Evolutionary conservation across 2,888 invertebrate genomes (phyloP), one percentile per base, ranked within the genome.

Genomic region (Drosophila mettleri): DNA sequence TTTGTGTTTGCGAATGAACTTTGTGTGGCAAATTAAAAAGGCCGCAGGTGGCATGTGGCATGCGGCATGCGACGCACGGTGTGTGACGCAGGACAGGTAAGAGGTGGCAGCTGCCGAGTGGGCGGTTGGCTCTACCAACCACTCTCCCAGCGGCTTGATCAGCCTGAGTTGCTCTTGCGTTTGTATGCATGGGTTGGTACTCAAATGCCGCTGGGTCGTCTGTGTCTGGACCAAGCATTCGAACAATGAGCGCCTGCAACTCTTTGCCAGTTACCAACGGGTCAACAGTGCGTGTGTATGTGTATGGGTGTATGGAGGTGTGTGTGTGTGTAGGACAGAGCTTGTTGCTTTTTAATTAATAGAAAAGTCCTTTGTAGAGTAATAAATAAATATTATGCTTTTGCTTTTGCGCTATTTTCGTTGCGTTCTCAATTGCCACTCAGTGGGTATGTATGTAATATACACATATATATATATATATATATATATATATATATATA

Each of bases 291-390:
- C 59, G 36, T 49, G 18, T 45, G 20, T 49, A 36, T 55, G 12
- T 36, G 33, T 58, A 39, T 39, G 29, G 36, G 51, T 54, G 34
- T 34, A 5, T n/a, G 34, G 18, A 5, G 36, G 51, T 36, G 52
- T 63, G 60, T 53, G 52, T 58, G 38, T 63, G 58, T 36, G 38
- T 38, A 53, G 36, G 29, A 57, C 41, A 67, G 71, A 70, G 78
- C 86, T 89, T 90, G 90, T 91, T 91, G 90, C 89, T 89, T 91
- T 91, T 90, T 90, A 90, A 91, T 90, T 91, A 91, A 90, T 90
- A 90, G 90, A 89, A 86, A 90, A 89, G 90, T 90, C 90, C 89
- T 91, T 91, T 91, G 90, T 90, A 82, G 87, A 89, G 90, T 90
- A 90, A 90, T 90, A 90, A 90, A 91, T 90, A 91, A 90, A 90